These are phyloP conservation scores for Linurgus olivaceus DNA, from an alignment of 2,797 vertebrate genomes.

Conservation along the genomic window DNA sequence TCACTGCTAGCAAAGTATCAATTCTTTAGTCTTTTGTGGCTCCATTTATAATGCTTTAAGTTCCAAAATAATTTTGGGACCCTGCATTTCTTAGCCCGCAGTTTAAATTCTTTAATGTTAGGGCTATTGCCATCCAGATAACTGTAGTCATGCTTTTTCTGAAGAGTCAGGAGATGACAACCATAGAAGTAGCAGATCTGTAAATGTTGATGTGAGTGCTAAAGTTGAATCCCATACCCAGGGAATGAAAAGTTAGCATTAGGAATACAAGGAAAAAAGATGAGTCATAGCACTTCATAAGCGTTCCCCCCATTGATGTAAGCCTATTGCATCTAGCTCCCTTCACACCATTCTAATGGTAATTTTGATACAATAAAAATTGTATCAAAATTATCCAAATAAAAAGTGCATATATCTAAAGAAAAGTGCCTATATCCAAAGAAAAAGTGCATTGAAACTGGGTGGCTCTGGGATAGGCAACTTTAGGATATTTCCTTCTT, in stretches of 20 bases:
- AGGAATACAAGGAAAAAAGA: not conserved
- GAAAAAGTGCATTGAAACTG: not conserved
- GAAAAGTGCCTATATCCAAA: not conserved
- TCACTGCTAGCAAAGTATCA: not conserved
- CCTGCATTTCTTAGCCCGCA: not conserved
- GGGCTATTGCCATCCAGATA: not conserved
- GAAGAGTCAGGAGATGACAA: not conserved
- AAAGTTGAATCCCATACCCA: not conserved
- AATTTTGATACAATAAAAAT: not conserved
- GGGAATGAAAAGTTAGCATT: not conserved
- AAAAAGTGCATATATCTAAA: too few species aligned
- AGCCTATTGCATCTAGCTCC: not conserved
- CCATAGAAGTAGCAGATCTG: not conserved
- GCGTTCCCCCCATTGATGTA: not conserved
- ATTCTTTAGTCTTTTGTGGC: not conserved
- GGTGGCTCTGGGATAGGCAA: not conserved
- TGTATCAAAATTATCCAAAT: too few species aligned
- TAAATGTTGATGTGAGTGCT: not conserved
- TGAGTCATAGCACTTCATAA: not conserved
- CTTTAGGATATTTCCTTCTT: not conserved
- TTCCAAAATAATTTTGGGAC: not conserved
- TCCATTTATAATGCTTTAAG: not conserved
- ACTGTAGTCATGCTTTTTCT: not conserved
- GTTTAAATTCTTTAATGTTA: not conserved
- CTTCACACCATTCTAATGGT: not conserved